Conservation (phyloP, 2,888 invertebrate species). For the Eumerus sabulonum region DNA sequence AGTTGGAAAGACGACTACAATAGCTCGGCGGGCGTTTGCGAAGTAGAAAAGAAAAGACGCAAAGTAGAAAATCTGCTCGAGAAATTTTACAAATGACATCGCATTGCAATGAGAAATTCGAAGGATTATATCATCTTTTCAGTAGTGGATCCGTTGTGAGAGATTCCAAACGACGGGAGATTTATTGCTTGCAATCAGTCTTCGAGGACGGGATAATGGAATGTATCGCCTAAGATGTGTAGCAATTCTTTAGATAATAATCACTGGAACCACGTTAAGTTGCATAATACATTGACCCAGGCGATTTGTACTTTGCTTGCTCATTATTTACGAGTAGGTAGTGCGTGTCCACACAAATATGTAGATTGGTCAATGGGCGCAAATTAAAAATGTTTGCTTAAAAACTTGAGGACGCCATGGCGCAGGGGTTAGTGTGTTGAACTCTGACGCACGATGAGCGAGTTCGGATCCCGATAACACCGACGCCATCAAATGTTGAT, state of each 20-base stretch:
- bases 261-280: no score
- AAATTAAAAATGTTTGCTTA: no score
- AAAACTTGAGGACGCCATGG: no score
- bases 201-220: conserved; percentile 26
- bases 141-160: conserved; percentile 4
- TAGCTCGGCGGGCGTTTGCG: conserved; percentile 18
- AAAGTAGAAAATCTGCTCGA: conserved; percentile 43
- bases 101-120: conserved; percentile 56
- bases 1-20: conserved; percentile 31
- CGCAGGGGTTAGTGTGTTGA: no score
- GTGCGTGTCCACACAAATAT: no score
- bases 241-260: conserved; percentile 2
- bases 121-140: conserved; percentile 41
- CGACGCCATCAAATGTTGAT: no score
- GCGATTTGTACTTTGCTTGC: no score
- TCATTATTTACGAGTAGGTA: no score
- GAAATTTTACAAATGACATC: conserved; percentile 58
- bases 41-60: conserved; percentile 26
- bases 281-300: no score
- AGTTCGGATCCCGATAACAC: no score
- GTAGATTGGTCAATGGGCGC: no score
- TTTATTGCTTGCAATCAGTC: conserved; percentile 50
- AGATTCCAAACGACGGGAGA: conserved; percentile 41
- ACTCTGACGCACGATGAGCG: no score
- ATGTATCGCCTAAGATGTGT: conserved; percentile 24